phyloP scores from a whole-genome alignment of 1,140 invertebrate species.

The Lepeophtheirus salmonis region DNA sequence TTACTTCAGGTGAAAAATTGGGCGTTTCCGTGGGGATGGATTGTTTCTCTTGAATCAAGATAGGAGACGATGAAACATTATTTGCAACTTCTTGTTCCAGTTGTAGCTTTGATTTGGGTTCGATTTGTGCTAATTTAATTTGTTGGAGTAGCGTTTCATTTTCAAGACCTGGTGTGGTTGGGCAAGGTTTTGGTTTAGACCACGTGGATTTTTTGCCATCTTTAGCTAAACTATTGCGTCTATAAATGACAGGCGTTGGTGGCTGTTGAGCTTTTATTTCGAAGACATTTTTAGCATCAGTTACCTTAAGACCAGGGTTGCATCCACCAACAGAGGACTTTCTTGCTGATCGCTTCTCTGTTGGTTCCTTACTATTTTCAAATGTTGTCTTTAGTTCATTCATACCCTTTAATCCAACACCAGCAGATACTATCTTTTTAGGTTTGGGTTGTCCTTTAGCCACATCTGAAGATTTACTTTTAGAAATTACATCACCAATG shows the following conservation, averaged over 20 bases:
- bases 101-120: too few relatives aligned
- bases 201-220: not conserved
- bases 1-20: too few relatives aligned
- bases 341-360: not conserved
- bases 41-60: too few relatives aligned
- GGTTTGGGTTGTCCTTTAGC: constrained; percentile 34
- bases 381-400: constrained; percentile 9
- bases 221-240: not conserved
- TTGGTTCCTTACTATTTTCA: constrained; percentile 5
- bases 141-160: not conserved
- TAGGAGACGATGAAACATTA: too few relatives aligned
- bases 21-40: too few relatives aligned
- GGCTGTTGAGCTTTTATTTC: constrained; percentile 41
- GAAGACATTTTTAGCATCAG: constrained; percentile 60
- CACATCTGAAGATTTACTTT: constrained; percentile 1
- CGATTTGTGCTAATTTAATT: not conserved
- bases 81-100: too few relatives aligned
- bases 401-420: constrained; percentile 17
- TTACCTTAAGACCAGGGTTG: constrained; percentile 43
- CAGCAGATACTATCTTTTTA: constrained; percentile 56
- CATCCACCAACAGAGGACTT: constrained; percentile 5
- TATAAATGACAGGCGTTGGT: constrained; percentile 9
- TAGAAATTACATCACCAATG: constrained; percentile 17
- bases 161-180: not conserved
- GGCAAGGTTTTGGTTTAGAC: not conserved